These are phyloP conservation scores for Sycophila sp. DNA, from an alignment of 1,140 invertebrate genomes.

Conservation along the genomic window DNA sequence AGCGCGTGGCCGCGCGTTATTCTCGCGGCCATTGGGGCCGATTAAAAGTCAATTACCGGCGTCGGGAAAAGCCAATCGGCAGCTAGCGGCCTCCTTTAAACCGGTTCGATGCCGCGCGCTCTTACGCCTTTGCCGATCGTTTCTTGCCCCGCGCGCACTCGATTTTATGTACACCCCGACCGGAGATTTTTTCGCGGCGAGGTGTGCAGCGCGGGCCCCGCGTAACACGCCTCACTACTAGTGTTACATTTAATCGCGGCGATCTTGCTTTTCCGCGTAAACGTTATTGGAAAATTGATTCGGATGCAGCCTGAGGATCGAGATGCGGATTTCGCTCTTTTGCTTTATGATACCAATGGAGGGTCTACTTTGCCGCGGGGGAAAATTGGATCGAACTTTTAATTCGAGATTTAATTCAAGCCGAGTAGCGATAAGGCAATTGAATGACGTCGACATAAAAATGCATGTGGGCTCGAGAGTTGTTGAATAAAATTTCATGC, in stretches of 20 bases:
- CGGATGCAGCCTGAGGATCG: too few species aligned
- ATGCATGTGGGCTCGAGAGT: too few species aligned
- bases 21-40: slow-evolving; percentile 30
- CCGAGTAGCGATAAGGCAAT: neutral
- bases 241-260: slow-evolving; percentile 24
- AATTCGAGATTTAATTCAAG: slow-evolving; percentile 5
- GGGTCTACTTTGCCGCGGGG: too few species aligned
- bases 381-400: neutral
- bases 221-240: slow-evolving; percentile 13
- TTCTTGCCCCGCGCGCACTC: neutral
- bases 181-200: too few species aligned
- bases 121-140: neutral
- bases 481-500: too few species aligned
- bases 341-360: too few species aligned
- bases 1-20: slow-evolving; percentile 24
- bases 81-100: neutral
- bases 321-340: too few species aligned
- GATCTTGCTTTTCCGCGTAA: slow-evolving; percentile 19
- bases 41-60: slow-evolving; percentile 52
- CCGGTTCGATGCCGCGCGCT: slow-evolving; percentile 20
- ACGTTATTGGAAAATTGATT: slow-evolving; percentile 18
- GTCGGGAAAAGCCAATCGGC: slow-evolving; percentile 39
- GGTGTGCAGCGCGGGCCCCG: too few species aligned
- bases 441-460: slow-evolving; percentile 6
- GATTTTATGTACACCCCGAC: too few species aligned